Evolutionary conservation across 2,797 vertebrate species (phyloP), one percentile per base, ranked within the genome.

Genomic region (Triplophysa bombifrons): DNA sequence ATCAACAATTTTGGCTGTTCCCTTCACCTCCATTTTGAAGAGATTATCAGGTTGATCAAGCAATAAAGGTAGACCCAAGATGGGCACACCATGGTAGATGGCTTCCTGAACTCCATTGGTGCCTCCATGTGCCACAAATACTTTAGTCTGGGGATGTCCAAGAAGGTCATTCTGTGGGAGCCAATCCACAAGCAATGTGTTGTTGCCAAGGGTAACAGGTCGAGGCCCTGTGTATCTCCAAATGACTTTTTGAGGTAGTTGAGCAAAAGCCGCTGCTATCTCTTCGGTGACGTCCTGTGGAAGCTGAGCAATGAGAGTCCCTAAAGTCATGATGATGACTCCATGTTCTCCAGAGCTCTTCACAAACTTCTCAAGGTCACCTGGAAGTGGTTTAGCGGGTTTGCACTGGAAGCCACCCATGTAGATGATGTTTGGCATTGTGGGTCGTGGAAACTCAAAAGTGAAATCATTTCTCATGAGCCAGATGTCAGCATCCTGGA

Each of bases 381-480:
- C 55, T 41, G 81, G 50, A 27, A 86, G 85, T 6, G 82, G 81
- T 22, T 82, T 81, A 3, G 84, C 48, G 9, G 83, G 81, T 48
- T 44, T 73, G 81, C 86, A 88, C 38, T 89, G 87, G 17, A 88
- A 86, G 2, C 88, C 87, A 9, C 88, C 85, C 12, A 89, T 82
- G 41, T 89, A 89, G 6, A 89, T 74, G 0, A 85, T 44, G 27
- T 88, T 88, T 50, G 88, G 86, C 86, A 88, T 81, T 48, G 84
- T 87, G 2, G 86, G 88, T 11, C 85, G 74, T 1, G 88, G 86
- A 72, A 86, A 88, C n/a, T 88, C 88, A 51, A 88, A 85, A 16
- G 83, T 85, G 72, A 87, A 89, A 74, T 89, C 86, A 25, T 83
- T 82, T 75, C 86, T 83, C 84, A 88, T 88, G 10, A 89, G 81